Base-by-base conservation (phyloP, 2,113 vertebrate species). In the Uropsilus gracilis region DNA sequence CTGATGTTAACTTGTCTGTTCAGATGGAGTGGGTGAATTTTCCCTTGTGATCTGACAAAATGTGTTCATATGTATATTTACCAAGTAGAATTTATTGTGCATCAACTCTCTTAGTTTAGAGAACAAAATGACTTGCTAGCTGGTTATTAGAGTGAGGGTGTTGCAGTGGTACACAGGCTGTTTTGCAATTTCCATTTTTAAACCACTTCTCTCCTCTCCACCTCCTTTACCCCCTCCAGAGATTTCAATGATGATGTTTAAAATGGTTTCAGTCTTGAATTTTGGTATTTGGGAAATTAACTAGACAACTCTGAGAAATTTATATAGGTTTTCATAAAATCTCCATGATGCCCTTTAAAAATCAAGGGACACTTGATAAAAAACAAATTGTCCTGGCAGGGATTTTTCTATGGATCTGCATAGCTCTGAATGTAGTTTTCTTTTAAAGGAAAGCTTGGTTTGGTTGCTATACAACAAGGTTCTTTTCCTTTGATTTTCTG, bases 191-290 rank as follows among this genome's bases (percentile, higher is more conserved):
- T 93, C 85, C 46, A 64, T 84, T 93, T 96, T 85, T 92, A 92
- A 93, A 44, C 34, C 26, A 66, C 63, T 81, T 85, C 61, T 88
- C 30, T 81, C n/a, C 28, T 71, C 44, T n/a, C 34, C 24, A 48
- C 46, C 37, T 46, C 90, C 37, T 81, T 76, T 55, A 64, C n/a
- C 78, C 11, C 3, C 39, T 76, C 83, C 30, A 84, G 93, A 94
- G 89, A 94, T 57, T 92, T 95, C 83, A 94, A n/a, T 75, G 86
- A 86, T 59, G 81, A 34, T 77, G 78, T 95, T 95, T 91, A 84
- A 84, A 91, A 90, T 86, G 84, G 71, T 93, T 84, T 81, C 59
- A 53, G 88, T 46, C 89, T 95, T 92, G 53, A 89, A 94, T 82
- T 64, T 82, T 89, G 90, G 69, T 83, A 81, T 83, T 92, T 37